Conservation (phyloP, 2,888 invertebrate species). For the Tachystola acroxantha region DNA sequence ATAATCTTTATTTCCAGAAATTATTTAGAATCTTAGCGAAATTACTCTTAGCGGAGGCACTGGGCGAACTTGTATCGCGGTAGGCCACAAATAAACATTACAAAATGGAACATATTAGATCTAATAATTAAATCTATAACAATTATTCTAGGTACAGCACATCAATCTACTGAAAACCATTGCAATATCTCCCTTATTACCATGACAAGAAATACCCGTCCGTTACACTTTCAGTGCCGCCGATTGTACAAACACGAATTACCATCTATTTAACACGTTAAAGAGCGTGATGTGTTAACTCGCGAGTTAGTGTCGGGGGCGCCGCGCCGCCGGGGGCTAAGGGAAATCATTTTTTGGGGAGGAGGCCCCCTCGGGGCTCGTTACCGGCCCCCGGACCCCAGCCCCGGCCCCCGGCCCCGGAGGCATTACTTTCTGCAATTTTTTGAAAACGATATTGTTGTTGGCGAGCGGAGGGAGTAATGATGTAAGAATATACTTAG, state of each 20-base stretch:
- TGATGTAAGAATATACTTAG: constrained; percentile 35
- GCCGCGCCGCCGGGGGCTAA: constrained; percentile 14
- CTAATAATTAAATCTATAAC: no score
- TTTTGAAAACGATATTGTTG: constrained; percentile 57
- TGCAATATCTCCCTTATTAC: no score
- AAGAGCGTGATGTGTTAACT: constrained; percentile 28
- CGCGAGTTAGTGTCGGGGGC: constrained; percentile 15
- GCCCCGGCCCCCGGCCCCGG: no score
- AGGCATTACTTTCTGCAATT: constrained; percentile 28
- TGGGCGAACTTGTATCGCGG: no score
- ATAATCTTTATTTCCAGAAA: no score
- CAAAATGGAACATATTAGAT: no score
- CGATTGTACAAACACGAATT: constrained; percentile 14
- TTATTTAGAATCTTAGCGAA: no score
- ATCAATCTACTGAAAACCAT: no score
- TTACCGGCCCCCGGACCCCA: constrained; percentile 22
- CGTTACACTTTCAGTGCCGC: neutral
- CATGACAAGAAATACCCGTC: no score
- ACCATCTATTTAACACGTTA: constrained; percentile 40
- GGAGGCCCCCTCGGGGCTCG: constrained; percentile 27
- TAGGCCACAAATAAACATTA: no score
- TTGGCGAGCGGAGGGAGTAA: constrained; percentile 18
- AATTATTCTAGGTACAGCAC: no score
- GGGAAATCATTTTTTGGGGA: constrained; percentile 36
- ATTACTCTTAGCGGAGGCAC: no score